Evolutionary conservation across 2,113 vertebrate genomes (phyloP).

Genomic region (Psephotus haematonotus): DNA sequence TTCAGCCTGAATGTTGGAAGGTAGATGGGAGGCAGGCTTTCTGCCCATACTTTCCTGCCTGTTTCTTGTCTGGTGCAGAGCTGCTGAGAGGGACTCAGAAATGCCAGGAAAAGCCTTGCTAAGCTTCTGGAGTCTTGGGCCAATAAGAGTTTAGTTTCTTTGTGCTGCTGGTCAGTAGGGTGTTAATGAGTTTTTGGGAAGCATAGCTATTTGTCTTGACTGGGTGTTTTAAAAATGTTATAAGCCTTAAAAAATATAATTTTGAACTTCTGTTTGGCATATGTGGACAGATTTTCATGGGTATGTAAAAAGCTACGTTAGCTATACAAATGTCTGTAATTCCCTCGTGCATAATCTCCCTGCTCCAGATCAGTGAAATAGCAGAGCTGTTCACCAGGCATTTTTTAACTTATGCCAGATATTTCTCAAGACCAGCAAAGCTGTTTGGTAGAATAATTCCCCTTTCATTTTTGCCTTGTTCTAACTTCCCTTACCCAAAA

Average conservation of each 20-base stretch:
- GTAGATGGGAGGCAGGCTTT: neutral
- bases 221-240: neutral
- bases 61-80: neutral
- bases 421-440: neutral
- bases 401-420: neutral
- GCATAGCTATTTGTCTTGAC: neutral
- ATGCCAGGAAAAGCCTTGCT: neutral
- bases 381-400: neutral
- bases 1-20: neutral
- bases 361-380: neutral
- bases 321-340: neutral
- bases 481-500: neutral
- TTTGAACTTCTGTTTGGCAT: neutral
- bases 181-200: neutral
- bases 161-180: neutral
- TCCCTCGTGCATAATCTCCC: slow-evolving; percentile 8
- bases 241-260: neutral
- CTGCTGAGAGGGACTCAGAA: neutral
- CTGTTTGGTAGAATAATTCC: neutral
- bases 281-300: neutral
- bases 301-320: neutral
- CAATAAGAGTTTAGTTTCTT: neutral
- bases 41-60: neutral
- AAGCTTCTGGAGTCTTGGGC: neutral
- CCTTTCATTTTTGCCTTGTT: neutral